Base-by-base conservation (phyloP, 2,888 invertebrate species). In the Protophormia terraenovae region DNA sequence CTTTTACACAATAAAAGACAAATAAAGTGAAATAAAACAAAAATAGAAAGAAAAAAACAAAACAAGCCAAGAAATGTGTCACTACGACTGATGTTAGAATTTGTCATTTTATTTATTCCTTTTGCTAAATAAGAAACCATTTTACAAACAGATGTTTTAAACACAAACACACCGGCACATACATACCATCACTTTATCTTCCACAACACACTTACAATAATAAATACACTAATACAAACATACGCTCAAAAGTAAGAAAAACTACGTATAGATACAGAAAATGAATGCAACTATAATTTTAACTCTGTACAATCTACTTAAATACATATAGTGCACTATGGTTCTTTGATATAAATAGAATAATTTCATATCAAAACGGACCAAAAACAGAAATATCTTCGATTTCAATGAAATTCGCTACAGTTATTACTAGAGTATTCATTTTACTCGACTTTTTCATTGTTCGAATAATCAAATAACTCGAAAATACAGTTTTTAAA, bases 81-180 rank as follows among this genome's bases (percentile, higher is more conserved):
- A 82, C 82, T 60, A 75, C 82, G 75, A 85, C 81, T 85, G 85
- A 85, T 85, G 85, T 85, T 82, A 75, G 78, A 85, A 85, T 85
- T 85, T 85, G 82, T 85, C 85, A 85, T 82, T 66, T 79, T 75
- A 83, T 64, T 83, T 83, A 78, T 78, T 78, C 29, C 78, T 69
- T 62, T 50, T 78, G 50, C 69, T 69, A n/a, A n/a, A n/a, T 27
- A 50, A 69, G 60, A 38, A 71, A 27, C 32, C 41, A 50, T 50
- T 71, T 41, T 27, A 38, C 35, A 50, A 78, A 71, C 69, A 78
- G 50, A 78, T 78, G 69, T 71, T 78, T 62, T 41, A n/a, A n/a
- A n/a, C n/a, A 38, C 60, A 71, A 60, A 38, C 7, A 50, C 77
- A 16, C 14, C n/a, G 29, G 12, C 47, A 10, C 27, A 55, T 16